A percentile compares a stretch with the other conserved stretches of the same genome.
Evolutionary conservation across 2,888 invertebrate species (phyloP).

Genomic region (Baronia brevicornis): DNA sequence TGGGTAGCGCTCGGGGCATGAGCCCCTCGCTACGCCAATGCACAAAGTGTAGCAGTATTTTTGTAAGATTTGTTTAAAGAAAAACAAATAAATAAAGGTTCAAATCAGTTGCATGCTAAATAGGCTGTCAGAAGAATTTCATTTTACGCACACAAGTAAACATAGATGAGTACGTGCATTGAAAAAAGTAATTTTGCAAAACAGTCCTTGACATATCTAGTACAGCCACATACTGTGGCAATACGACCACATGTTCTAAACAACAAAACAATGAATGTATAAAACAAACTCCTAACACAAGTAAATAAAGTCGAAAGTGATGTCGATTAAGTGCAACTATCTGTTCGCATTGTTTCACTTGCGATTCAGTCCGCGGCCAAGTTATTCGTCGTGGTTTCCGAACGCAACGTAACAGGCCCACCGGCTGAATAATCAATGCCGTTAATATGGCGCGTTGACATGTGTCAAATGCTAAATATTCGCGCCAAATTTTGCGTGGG

Average conservation of each 20-base stretch:
- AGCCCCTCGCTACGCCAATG: too few species aligned
- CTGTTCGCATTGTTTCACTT: slow-evolving; percentile 35
- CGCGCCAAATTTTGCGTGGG: slow-evolving; percentile 14
- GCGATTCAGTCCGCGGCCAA: slow-evolving; percentile 50
- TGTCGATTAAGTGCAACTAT: slow-evolving; percentile 6
- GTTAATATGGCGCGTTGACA: slow-evolving; percentile 29
- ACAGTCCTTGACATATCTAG: slow-evolving; percentile 66
- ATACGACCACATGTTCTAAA: slow-evolving; percentile 29
- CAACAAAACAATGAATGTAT: slow-evolving; percentile 7
- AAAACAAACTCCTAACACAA: background rate
- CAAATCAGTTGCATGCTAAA: too few species aligned
- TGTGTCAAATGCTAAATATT: slow-evolving; percentile 21
- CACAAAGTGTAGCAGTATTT: too few species aligned
- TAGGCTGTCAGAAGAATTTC: too few species aligned
- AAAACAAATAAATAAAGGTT: too few species aligned
- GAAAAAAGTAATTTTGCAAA: slow-evolving; percentile 56
- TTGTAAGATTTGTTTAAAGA: too few species aligned
- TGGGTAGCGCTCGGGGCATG: too few species aligned
- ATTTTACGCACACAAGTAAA: slow-evolving; percentile 6
- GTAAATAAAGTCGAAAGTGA: slow-evolving; percentile 7
- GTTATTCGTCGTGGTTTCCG: slow-evolving; percentile 52
- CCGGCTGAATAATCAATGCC: slow-evolving; percentile 54
- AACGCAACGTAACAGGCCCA: slow-evolving; percentile 48
- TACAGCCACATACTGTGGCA: slow-evolving; percentile 46
- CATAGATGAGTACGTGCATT: slow-evolving; percentile 28